Base-by-base conservation (phyloP, 2,113 vertebrate species). In the Capreolus pygargus region DNA sequence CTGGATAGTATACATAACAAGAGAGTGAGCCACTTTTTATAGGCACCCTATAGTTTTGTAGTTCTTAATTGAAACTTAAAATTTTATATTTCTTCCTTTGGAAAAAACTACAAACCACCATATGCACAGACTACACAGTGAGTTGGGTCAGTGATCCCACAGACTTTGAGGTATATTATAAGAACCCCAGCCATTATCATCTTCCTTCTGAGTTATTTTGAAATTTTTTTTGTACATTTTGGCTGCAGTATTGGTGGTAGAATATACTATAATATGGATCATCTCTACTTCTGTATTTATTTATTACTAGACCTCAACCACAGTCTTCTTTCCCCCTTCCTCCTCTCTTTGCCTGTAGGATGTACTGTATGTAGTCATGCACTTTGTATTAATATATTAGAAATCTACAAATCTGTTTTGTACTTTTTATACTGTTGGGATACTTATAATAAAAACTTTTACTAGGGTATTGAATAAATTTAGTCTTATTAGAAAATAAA, bases 351-450 rank as follows among this genome's bases (percentile, higher is more conserved):
- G 98, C 98, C 0, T 14, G 98, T 99, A 99, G 98, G 99, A 99
- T 96, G 98, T 99, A 99, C 98, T 99, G 98, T 99, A 98, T 99
- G 99, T 99, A 99, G 99, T 99, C 98, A 99, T 99, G 99, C 99
- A 99, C 99, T 99, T 99, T 99, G 99, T 99, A 99, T 99, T 99
- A 98, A 99, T 99, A 98, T 99, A 98, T 99, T 99, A 99, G 99
- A 99, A 98, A 99, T 98, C 98, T 99, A 99, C 99, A 98, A 98
- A 98, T 98, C 99, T 98, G 99, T 99, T 99, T 99, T 99, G 99
- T 99, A 99, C 99, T 99, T 99, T 99, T 99, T 99, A 99, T 99
- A 99, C 99, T 99, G 98, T 99, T 99, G n/a, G 98, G 98, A 99
- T 98, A 99, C 98, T 98, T 99, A 99, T 99, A 99, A 98, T 99